phyloP scores from a whole-genome alignment of 1,140 invertebrate species.

The Tetranychus cinnabarinus region DNA sequence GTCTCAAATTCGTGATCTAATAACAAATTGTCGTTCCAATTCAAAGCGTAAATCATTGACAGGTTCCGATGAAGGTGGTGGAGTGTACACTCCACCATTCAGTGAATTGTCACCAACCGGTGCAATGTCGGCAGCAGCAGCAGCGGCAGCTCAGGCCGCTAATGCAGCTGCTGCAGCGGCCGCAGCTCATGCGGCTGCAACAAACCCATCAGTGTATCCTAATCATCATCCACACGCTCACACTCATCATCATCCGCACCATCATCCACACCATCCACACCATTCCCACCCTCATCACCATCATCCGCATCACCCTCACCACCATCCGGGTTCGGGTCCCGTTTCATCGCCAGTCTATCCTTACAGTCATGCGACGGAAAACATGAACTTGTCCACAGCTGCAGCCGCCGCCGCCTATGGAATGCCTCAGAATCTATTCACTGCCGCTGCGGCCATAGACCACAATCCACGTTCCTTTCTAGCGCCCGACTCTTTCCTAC shows the following conservation, averaged over 20 bases:
- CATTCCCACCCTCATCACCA: background rate
- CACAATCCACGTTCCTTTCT: conserved; percentile 24
- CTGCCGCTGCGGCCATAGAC: conserved; percentile 31
- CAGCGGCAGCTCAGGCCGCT: background rate
- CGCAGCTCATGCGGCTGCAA: background rate
- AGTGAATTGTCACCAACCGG: background rate
- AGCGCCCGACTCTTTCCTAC: conserved; percentile 56
- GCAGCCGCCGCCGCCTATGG: conserved; percentile 8
- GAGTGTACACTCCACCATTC: background rate
- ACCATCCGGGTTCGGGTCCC: conserved; percentile 14
- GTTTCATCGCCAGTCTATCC: conserved; percentile 22
- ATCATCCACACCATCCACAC: conserved; percentile 25
- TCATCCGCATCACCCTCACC: conserved; percentile 25
- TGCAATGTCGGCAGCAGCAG: conserved; percentile 15
- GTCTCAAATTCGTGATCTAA: conserved; percentile 68
- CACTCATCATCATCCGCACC: background rate
- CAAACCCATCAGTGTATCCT: background rate
- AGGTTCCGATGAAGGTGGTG: background rate
- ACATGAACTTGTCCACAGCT: conserved; percentile 23
- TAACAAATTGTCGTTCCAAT: conserved; percentile 42
- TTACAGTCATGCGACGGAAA: conserved; percentile 23
- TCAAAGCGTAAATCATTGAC: background rate
- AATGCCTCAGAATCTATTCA: conserved; percentile 32
- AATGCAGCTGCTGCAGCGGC: background rate
- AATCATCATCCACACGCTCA: background rate